Evolutionary conservation across 1,140 invertebrate species (phyloP), one percentile per base, ranked within the genome.

Genomic region (Aleiodes sp.): DNA sequence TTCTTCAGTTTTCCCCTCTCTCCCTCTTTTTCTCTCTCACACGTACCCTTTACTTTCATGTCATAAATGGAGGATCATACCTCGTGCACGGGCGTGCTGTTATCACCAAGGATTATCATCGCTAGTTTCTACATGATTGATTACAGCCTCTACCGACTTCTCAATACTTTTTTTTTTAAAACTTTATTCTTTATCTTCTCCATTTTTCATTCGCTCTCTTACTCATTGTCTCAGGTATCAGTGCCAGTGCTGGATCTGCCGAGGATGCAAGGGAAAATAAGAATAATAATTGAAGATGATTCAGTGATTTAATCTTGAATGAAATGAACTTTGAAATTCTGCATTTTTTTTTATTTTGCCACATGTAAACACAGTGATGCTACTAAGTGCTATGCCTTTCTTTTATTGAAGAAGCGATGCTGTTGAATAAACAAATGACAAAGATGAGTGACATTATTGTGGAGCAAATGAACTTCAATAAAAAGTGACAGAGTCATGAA

Each of bases 81-180:
- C 43, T 64, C 14, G 43, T 12, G 24, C 39, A n/a, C 19, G 37
- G 31, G 24, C 31, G 21, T 63, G 19, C 33, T 66, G 33, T 57
- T 67, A 19, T 57, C 65, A 67, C 65, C 52, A 67, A 21, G 52
- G 52, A 67, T 67, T 67, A 67, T 67, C 65, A 67, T 67, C 33
- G 24, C 56, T 67, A 59, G 65, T 67, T 67, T 67, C 46, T 29
- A 24, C 14, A 24, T 67, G 46, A 67, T 67, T 67, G 52, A 67
- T 67, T 59, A 67, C 52, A 52, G 26, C n/a, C n/a, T 12, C 31
- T 24, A 21, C 24, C 14, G 21, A 21, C 33, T 8, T 60, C 29
- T 37, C 29, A 37, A 37, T 61, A 61, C 14, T 33, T 35, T 31
- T 33, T 21, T 56, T 66, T 31, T 66, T 21, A 14, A 28, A 39